Conservation (phyloP, 2,888 invertebrate genomes). For the Drosophila borealis region DNA sequence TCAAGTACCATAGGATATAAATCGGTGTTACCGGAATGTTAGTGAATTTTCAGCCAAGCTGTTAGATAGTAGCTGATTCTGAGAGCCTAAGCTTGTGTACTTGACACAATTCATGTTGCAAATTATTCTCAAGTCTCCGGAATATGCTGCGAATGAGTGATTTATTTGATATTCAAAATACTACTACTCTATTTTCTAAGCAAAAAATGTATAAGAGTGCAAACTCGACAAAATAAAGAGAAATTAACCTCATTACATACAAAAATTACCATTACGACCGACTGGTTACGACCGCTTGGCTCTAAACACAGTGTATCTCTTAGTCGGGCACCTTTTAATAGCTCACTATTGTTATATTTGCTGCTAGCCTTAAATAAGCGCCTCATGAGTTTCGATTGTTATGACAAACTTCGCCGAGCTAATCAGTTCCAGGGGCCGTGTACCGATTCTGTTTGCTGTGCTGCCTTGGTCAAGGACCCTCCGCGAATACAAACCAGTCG, state of each 20-base stretch:
- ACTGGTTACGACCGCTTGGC: too few species aligned
- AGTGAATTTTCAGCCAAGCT: background rate
- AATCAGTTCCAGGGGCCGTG: background rate
- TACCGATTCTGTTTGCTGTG: background rate
- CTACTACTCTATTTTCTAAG: background rate
- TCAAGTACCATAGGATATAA: background rate
- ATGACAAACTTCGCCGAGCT: background rate
- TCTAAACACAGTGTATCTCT: too few species aligned
- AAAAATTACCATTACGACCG: too few species aligned
- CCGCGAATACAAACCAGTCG: background rate
- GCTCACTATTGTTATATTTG: background rate
- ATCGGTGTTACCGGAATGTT: background rate
- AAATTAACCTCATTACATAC: background rate
- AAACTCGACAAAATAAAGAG: too few species aligned
- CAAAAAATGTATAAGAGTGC: too few species aligned
- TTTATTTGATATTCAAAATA: conserved; percentile 1
- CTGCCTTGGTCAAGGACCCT: conserved; percentile 15
- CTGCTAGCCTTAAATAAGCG: background rate
- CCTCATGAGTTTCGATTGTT: background rate
- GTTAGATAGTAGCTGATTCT: background rate
- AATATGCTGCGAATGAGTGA: background rate
- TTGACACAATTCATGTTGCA: background rate
- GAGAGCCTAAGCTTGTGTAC: background rate
- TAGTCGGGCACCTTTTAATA: background rate
- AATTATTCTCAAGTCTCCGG: background rate